Evolutionary conservation across 1,140 invertebrate species (phyloP), one percentile per base, ranked within the genome.

Genomic region (Neuroterus valhalla): DNA sequence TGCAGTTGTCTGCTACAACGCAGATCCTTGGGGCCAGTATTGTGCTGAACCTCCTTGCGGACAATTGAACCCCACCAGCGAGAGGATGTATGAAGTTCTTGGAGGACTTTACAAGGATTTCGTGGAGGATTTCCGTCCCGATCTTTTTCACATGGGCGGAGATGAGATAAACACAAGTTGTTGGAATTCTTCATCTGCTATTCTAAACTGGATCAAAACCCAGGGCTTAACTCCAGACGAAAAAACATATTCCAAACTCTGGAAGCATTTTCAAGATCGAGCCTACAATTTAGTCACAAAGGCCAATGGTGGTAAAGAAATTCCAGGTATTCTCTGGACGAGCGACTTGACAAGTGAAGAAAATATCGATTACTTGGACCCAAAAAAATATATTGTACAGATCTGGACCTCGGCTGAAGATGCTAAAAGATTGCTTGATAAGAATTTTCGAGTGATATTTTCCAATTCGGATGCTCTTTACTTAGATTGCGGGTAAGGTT

Each of bases 11-110:
- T 93, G 92, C 74, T 91, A 92, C 50, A 90, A 93, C 85, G 92
- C 93, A 8, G 93, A 96, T 82, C 95, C 95, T 0, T 97, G 96
- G 96, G 82, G 87, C 14, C 83, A 88, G 1, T 96, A 92, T 82
- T 97, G 96, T 79, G 95, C 96, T 14, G 96, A 97, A 80, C 96
- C 96, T 4, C 96, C 96, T 0, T 97, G 96, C 80, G 96, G 96
- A 0, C 96, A 96, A 85, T 89, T 97, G 2, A 95, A 97, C 89
- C 95, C 95, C 0, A 94, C 93, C 0, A 94, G 93, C 76, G 92
- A 94, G 2, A 91, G 92, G 46, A 90, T 96, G 66, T 97, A 96
- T 78, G 91, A 95, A 48, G 90, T 94, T 19, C 86, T 97, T 4
- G 91, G 93, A 82, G 93, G 94, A 75, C 93, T 95, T 67, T 95